Base-by-base conservation (phyloP, 2,888 invertebrate species). In the Smittia aterrima region DNA sequence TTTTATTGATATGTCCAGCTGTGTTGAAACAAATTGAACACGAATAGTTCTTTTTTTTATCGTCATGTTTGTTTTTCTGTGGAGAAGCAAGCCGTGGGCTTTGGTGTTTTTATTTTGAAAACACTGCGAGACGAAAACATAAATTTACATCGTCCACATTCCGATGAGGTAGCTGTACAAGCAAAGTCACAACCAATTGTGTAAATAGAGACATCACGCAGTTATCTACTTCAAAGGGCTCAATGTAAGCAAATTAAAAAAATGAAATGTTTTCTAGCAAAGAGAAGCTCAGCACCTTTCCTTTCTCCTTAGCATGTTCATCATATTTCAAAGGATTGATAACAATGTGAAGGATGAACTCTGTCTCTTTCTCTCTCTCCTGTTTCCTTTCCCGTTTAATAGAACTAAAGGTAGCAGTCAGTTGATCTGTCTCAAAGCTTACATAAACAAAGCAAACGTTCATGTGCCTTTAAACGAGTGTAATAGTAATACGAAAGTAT, bases 11-110 rank as follows among this genome's bases (percentile, higher is more conserved):
- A 62, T 40, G 72, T 72, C 72, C 72, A 72, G 72, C 72, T 72
- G 72, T 72, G 72, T 72, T 62, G 62, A 72, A 72, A 72, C 72
- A 62, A 72, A 72, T 72, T 72, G 72, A 72, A 72, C 72, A 72
- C 72, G 72, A 58, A 62, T 62, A 20, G 9, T 53, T 67, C 54
- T 71, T 20, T 32, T 72, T 72, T 32, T 40, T 20, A 9, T 58
- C 58, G 18, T 22, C 24, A 25, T 72, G 16, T 32, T 64, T 27
- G 27, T 64, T 64, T 64, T 64, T 58, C 22, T 25, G 58, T 58
- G 64, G 25, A 64, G 20, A 24, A 27, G n/a, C n/a, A n/a, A n/a
- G 64, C 13, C 64, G n/a, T 47, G 47, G 11, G 47, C 47, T 47
- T 47, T 47, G 47, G 22, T 22, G 22, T 58, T 22, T 58, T 7